phyloP scores from a whole-genome alignment of 1,140 invertebrate species.

The Eumeta japonica region DNA sequence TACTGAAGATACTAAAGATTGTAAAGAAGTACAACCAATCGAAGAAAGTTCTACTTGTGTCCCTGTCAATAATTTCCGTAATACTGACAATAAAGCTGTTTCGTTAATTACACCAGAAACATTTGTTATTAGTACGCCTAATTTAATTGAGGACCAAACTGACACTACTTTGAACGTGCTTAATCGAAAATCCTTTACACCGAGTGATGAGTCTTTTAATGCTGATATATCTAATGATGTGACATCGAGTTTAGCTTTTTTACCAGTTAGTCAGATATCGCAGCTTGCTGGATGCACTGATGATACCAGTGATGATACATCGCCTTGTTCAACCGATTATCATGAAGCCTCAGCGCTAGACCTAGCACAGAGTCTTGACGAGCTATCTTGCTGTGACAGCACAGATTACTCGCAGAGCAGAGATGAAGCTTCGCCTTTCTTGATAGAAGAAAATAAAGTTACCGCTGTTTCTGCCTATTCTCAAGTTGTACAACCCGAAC shows the following conservation, averaged over 20 bases:
- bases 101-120: too few relatives aligned
- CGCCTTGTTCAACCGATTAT: constrained; percentile 47
- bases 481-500: constrained; percentile 19
- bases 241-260: constrained; percentile 47
- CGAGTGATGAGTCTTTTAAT: constrained; percentile 41
- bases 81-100: too few relatives aligned
- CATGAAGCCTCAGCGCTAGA: constrained; percentile 51
- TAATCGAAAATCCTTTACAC: constrained; percentile 10
- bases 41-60: too few relatives aligned
- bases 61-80: not conserved
- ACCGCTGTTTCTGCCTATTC: constrained; percentile 24
- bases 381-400: constrained; percentile 41
- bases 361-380: constrained; percentile 40
- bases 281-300: constrained; percentile 23
- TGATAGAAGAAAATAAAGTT: too few relatives aligned
- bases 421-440: constrained; percentile 33
- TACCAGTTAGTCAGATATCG: constrained; percentile 45
- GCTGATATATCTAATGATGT: constrained; percentile 46
- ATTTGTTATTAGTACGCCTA: not conserved
- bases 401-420: constrained; percentile 47
- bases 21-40: constrained; percentile 14
- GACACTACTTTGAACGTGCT: not conserved
- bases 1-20: constrained; percentile 10
- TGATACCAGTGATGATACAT: constrained; percentile 47
- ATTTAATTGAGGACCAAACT: not conserved